These are phyloP conservation scores for Pangasianodon hypophthalmus DNA, from an alignment of 2,113 vertebrate genomes.

Conservation along the genomic window DNA sequence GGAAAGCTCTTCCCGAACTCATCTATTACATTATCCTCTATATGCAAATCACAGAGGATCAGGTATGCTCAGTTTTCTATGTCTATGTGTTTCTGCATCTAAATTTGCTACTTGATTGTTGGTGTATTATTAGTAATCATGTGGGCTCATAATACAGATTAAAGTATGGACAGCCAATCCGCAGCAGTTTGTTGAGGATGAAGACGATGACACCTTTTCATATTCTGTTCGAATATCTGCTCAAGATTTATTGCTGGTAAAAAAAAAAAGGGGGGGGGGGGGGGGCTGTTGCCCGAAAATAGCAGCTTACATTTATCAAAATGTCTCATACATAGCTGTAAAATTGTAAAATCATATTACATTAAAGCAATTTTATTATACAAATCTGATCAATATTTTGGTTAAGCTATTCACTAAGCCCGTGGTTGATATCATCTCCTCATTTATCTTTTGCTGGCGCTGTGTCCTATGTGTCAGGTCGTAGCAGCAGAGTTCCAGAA, in stretches of 20 bases:
- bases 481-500: conserved; percentile 97
- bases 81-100: not conserved
- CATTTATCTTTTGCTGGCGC: not conserved
- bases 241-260: conserved; percentile 93
- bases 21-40: conserved; percentile 98
- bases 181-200: conserved; percentile 97
- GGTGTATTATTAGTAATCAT: not conserved
- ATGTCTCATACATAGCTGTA: not conserved
- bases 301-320: not conserved
- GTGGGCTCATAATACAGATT: conserved; percentile 71
- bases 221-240: conserved; percentile 97
- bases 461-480: conserved; percentile 72
- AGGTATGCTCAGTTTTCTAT: conserved; percentile 61
- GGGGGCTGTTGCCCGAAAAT: not conserved
- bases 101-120: not conserved
- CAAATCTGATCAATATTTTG: not conserved
- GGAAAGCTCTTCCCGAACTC: conserved; percentile 93
- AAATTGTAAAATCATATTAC: not conserved
- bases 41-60: conserved; percentile 99
- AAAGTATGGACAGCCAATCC: conserved; percentile 98
- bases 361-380: not conserved
- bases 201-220: conserved; percentile 97
- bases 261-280: conserved; percentile 36
- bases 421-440: not conserved
- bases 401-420: not conserved